These are phyloP conservation scores for human DNA, from an alignment of 2,113 vertebrate species.

Conservation along the genomic window DNA sequence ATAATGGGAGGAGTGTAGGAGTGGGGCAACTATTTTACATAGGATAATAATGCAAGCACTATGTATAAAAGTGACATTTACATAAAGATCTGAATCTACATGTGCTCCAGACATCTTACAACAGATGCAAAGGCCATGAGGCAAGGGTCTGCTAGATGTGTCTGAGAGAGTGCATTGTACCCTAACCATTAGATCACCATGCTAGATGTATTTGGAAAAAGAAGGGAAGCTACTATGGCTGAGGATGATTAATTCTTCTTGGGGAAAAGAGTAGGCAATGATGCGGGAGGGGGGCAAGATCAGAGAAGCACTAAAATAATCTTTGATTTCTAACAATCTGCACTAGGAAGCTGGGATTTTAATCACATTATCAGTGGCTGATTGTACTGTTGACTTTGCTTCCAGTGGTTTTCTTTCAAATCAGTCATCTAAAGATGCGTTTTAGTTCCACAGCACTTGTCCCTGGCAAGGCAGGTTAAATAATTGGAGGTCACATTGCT, in stretches of 20 bases:
- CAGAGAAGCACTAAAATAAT: neutral
- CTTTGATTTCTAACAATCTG: neutral
- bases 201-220: neutral
- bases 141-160: neutral
- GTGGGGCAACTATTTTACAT: neutral
- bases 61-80: neutral
- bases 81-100: neutral
- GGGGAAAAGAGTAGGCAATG: neutral
- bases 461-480: neutral
- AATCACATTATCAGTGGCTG: neutral
- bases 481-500: neutral
- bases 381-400: neutral
- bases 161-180: neutral
- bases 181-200: neutral
- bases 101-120: neutral
- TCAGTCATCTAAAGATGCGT: neutral
- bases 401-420: neutral
- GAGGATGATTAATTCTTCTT: neutral
- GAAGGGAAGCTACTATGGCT: neutral
- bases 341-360: neutral
- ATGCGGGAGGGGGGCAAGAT: fast-evolving
- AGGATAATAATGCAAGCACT: neutral
- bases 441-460: neutral
- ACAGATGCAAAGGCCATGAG: neutral
- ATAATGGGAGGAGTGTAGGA: neutral